phyloP scores from a whole-genome alignment of 53 echinoderm and acorn worm genomes.

The Echinometra lucunter region DNA sequence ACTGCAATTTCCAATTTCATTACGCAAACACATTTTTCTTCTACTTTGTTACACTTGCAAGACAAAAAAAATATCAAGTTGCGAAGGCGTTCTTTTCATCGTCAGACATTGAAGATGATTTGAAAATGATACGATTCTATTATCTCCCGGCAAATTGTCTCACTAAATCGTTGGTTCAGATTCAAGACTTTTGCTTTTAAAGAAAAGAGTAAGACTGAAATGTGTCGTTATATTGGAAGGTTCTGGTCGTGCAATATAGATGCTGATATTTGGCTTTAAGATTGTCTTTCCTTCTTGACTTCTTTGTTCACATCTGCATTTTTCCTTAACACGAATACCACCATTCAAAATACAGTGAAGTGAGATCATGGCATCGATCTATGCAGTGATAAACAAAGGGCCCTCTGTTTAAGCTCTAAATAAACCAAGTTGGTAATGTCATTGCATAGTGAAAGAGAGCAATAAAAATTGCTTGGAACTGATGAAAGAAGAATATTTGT shows the following conservation, averaged over 20 bases:
- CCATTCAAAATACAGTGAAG: too few relatives aligned
- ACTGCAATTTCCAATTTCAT: slow-evolving; percentile 51
- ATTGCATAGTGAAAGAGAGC: too few relatives aligned
- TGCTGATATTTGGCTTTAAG: not conserved
- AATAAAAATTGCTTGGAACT: too few relatives aligned
- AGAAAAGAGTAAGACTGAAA: not conserved
- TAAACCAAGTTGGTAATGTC: too few relatives aligned
- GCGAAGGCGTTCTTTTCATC: not conserved
- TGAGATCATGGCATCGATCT: too few relatives aligned
- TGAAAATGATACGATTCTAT: not conserved
- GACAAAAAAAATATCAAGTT: not conserved
- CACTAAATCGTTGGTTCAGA: not conserved
- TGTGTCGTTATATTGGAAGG: not conserved
- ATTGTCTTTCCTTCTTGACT: not conserved
- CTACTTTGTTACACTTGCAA: not conserved
- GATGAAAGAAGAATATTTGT: too few relatives aligned
- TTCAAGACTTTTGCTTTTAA: not conserved
- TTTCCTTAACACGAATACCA: too few relatives aligned
- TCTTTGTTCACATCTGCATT: not conserved
- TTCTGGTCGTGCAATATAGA: not conserved
- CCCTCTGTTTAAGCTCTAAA: too few relatives aligned
- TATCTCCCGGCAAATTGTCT: slow-evolving; percentile 14
- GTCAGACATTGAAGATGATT: not conserved
- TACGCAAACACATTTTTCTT: slow-evolving; percentile 48
- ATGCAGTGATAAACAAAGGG: too few relatives aligned